Base-by-base conservation (phyloP, 2,113 vertebrate species). In the Mormyrus lacerda region DNA sequence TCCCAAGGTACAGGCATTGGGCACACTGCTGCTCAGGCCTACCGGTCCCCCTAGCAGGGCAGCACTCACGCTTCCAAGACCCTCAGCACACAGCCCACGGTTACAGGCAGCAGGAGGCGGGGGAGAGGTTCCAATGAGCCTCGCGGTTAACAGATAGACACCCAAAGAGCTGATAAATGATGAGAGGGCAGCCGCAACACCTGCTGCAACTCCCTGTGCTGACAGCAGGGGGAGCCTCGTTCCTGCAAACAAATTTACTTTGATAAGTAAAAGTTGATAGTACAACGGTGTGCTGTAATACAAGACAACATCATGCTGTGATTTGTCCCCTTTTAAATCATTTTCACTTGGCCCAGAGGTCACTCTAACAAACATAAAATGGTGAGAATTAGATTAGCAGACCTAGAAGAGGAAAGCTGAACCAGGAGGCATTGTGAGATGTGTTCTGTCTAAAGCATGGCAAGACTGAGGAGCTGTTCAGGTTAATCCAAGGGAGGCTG, bases 1-100 rank as follows among this genome's bases (percentile, higher is more conserved):
- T 88, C 95, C 93, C 2, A 92, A 47, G 13, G 94, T 86, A 3
- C 96, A 96, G 83, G 95, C 44, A 0, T 96, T 97, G 91, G 97
- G 93, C 0, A 97, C 94, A 90, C 97, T 97, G 92, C 96, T 94
- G 0, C 95, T 95, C 0, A 94, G 93, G 82, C 96, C 96, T 42
- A 96, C 91, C 0, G 92, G 92, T 0, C 89, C 92, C 31, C 97
- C 97, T 93, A 98, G 91, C n/a, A 97, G 88, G 85, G 96, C 97
- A 0, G 96, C 93, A 79, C 97, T 91, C 83, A 97, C 90, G 90
- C 94, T 97, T 84, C 96, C 95, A 82, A 97, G 76, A 1, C 96
- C 97, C 91, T 97, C 97, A 17, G 87, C 55, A 90, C 94, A 94
- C 79, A 97, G 93, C 0, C 97, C 97, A 2, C 97, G 93, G 93